Conservation (phyloP, 1,140 invertebrate species). For the Ladona fulva region DNA sequence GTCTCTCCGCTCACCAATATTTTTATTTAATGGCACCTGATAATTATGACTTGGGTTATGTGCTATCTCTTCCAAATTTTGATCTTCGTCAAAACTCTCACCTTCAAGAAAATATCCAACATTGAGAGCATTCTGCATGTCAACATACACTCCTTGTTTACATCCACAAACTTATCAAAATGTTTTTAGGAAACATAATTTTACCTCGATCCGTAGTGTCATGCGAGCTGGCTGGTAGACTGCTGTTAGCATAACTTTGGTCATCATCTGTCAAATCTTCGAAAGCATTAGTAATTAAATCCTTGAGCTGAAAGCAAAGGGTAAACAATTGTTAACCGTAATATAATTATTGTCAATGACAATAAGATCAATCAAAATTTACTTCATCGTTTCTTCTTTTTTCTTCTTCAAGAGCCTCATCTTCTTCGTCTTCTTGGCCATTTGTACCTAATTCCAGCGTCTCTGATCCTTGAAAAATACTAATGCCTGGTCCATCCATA, state of each 20-base stretch:
- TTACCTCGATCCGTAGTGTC: not conserved
- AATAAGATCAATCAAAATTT: not conserved
- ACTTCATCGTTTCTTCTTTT: conserved; percentile 46
- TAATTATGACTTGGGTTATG: too few species aligned
- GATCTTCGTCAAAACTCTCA: too few species aligned
- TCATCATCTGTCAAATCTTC: conserved; percentile 46
- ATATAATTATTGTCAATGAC: not conserved
- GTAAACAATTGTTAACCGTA: too few species aligned
- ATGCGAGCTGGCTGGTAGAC: conserved; percentile 17
- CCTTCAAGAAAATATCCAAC: too few species aligned
- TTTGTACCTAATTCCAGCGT: conserved; percentile 46
- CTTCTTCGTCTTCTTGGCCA: conserved; percentile 42
- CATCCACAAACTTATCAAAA: too few species aligned
- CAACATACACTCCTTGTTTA: too few species aligned
- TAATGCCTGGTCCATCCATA: conserved; percentile 43
- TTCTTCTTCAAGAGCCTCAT: conserved; percentile 47
- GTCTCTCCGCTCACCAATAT: too few species aligned
- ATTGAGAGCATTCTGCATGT: too few species aligned
- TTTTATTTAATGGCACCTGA: too few species aligned
- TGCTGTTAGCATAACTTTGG: conserved; percentile 41
- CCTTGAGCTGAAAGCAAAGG: conserved; percentile 35
- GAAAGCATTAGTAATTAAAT: conserved; percentile 45
- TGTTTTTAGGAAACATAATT: not conserved
- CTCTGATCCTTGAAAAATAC: conserved; percentile 45
- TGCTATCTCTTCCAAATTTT: too few species aligned